Evolutionary conservation across 2,888 invertebrate species (phyloP).

Genomic region (Eilema caniola): DNA sequence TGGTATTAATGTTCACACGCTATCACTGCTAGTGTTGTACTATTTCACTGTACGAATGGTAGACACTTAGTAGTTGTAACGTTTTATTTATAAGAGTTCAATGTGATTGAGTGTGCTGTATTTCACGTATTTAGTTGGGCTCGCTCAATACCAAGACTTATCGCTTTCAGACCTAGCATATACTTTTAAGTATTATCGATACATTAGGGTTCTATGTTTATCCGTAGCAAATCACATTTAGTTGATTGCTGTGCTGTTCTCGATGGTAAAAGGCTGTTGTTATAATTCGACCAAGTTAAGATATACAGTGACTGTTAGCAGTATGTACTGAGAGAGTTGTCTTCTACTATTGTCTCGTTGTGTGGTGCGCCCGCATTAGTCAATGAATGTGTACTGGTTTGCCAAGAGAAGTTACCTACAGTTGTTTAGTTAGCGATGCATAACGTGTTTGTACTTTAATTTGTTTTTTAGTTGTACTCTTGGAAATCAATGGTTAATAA

Average conservation of each 20-base stretch:
- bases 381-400: constrained; percentile 82
- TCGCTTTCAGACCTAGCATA: constrained; percentile 80
- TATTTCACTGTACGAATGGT: constrained; percentile 32
- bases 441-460: constrained; percentile 88
- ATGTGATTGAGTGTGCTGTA: constrained; percentile 78
- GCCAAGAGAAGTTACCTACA: constrained; percentile 87
- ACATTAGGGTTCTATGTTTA: constrained; percentile 77
- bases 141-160: constrained; percentile 86
- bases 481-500: constrained; percentile 87
- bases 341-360: constrained; percentile 67
- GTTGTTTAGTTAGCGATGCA: constrained; percentile 86
- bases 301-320: constrained; percentile 70
- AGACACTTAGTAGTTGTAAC: constrained; percentile 35
- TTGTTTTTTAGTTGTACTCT: constrained; percentile 87
- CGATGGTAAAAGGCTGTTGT: constrained; percentile 79
- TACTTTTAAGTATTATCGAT: constrained; percentile 79
- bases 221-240: constrained; percentile 80
- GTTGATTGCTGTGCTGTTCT: constrained; percentile 79
- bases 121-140: constrained; percentile 81
- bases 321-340: constrained; percentile 60
- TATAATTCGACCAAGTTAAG: constrained; percentile 78
- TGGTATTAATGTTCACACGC: constrained; percentile 53
- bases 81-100: constrained; percentile 57
- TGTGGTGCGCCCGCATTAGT: constrained; percentile 84
- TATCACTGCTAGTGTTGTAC: constrained; percentile 63